These are phyloP conservation scores for Loxodonta africana DNA, from an alignment of 2,113 vertebrate species.

Conservation along the genomic window DNA sequence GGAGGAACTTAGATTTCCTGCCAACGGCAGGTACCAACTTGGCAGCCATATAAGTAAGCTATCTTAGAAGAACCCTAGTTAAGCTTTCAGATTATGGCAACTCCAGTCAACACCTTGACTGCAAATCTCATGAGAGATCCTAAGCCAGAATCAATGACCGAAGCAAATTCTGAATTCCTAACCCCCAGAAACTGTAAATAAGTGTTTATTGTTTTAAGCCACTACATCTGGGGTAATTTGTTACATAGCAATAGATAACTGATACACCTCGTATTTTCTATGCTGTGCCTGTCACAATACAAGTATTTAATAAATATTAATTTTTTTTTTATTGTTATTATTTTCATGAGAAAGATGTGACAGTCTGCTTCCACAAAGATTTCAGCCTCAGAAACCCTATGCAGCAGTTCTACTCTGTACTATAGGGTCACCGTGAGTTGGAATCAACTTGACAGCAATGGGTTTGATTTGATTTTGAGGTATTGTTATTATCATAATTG, in stretches of 20 bases:
- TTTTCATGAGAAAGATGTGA: too few relatives aligned
- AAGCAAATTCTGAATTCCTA: constrained; percentile 21
- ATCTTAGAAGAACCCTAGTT: neutral
- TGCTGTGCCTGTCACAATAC: constrained; percentile 27
- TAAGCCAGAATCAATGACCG: neutral
- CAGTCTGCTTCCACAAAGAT: too few relatives aligned
- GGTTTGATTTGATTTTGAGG: too few relatives aligned
- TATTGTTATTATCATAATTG: neutral
- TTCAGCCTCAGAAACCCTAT: too few relatives aligned
- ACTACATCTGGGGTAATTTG: neutral
- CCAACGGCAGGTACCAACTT: neutral
- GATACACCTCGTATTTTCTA: neutral
- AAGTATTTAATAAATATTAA: neutral
- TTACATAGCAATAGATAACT: neutral
- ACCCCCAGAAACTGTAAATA: neutral
- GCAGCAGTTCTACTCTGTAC: too few relatives aligned
- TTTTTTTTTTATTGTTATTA: neutral
- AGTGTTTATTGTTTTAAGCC: neutral
- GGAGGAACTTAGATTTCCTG: neutral
- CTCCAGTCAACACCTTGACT: neutral
- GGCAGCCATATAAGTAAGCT: neutral
- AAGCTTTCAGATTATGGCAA: neutral
- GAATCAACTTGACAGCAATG: too few relatives aligned
- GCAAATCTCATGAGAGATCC: neutral
- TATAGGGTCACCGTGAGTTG: too few relatives aligned